phyloP scores from a whole-genome alignment of 2,113 vertebrate species.

The Bettongia penicillata region DNA sequence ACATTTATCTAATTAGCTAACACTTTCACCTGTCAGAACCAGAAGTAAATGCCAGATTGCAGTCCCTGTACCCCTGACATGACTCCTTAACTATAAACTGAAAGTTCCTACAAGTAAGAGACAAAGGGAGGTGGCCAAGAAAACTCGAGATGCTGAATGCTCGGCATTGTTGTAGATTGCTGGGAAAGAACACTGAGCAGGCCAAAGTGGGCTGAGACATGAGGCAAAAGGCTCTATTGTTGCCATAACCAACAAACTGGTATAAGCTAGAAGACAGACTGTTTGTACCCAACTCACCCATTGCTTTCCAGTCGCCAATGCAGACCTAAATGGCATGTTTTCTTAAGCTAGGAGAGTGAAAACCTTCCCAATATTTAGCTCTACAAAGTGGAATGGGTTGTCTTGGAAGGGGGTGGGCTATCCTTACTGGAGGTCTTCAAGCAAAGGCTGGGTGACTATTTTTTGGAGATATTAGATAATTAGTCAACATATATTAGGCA shows the following conservation, averaged over 20 bases:
- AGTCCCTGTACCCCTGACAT: constrained; percentile 36
- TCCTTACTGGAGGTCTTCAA: neutral
- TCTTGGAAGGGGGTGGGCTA: neutral
- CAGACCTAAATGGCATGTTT: neutral
- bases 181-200: neutral
- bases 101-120: constrained; percentile 11
- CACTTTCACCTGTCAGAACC: constrained; percentile 54
- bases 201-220: neutral
- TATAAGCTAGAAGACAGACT: neutral
- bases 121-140: neutral
- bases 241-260: neutral
- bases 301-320: neutral
- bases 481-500: neutral
- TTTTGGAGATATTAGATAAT: neutral
- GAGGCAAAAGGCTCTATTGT: neutral
- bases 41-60: constrained; percentile 53
- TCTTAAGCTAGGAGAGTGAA: neutral
- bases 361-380: neutral
- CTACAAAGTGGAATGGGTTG: neutral
- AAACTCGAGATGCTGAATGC: neutral
- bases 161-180: neutral
- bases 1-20: constrained; percentile 68
- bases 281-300: neutral
- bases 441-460: neutral
- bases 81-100: constrained; percentile 39